Percentiles rank a stretch among this genome's conserved stretches.
phyloP scores from a whole-genome alignment of 2,888 invertebrate species.

The Pristionchus arcanus region DNA sequence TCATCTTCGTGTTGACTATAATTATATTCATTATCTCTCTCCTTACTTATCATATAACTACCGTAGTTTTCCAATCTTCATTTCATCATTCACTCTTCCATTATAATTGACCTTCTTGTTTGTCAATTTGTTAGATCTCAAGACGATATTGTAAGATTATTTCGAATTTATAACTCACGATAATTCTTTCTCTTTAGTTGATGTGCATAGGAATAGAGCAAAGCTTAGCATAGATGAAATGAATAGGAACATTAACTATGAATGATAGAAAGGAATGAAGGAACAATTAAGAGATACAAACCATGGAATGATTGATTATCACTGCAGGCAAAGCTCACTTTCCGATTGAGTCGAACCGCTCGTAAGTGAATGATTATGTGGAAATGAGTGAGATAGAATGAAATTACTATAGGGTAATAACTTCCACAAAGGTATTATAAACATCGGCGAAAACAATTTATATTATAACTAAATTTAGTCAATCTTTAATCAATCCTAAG shows the following conservation, averaged over 20 bases:
- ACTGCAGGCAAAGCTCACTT: too few species aligned
- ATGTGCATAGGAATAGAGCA: not conserved
- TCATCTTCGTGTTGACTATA: conserved; percentile 35
- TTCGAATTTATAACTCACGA: not conserved
- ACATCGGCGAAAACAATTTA: not conserved
- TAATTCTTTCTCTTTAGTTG: not conserved
- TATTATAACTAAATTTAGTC: not conserved
- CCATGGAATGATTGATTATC: too few species aligned
- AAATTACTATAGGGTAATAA: not conserved
- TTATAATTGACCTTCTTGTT: not conserved
- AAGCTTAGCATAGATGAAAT: not conserved
- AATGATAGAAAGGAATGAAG: not conserved
- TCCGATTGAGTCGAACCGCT: not conserved
- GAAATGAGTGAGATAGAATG: not conserved
- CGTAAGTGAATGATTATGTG: not conserved
- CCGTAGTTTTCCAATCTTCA: conserved; percentile 11
- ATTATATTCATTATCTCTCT: not conserved
- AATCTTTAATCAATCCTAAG: not conserved
- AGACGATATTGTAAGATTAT: not conserved
- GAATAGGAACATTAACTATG: not conserved
- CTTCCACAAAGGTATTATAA: not conserved
- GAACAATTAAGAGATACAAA: not conserved
- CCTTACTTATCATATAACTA: not conserved
- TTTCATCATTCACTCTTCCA: not conserved
- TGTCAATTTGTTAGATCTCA: not conserved